Conservation (phyloP, 2,888 invertebrate genomes). For the Cryptocephalus primarius region DNA sequence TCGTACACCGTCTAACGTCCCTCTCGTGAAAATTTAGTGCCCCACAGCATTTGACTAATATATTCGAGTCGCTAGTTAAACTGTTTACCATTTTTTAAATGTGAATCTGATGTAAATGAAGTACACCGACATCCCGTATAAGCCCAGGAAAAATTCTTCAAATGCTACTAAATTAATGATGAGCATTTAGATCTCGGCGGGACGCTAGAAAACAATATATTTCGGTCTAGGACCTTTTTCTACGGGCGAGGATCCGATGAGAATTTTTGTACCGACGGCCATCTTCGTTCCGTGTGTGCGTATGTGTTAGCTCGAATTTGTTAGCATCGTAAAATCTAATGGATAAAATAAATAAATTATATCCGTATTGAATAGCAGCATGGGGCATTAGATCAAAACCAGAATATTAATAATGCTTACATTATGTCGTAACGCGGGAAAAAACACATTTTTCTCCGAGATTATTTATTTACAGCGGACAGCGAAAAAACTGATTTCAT, state of each 20-base stretch:
- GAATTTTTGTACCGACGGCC: background rate
- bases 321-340: background rate
- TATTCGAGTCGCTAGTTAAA: no score
- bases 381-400: no score
- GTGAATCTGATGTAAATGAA: constrained; percentile 15
- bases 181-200: constrained; percentile 18
- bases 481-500: no score
- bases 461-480: no score
- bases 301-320: background rate
- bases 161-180: constrained; percentile 19
- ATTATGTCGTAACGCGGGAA: no score
- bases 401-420: no score
- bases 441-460: no score
- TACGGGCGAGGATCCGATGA: constrained; percentile 5
- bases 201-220: constrained; percentile 14
- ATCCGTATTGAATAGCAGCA: background rate
- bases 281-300: background rate
- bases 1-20: no score
- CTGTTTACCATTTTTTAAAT: constrained; percentile 12
- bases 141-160: constrained; percentile 13
- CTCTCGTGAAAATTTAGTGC: no score
- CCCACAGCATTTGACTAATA: no score
- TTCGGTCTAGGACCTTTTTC: constrained; percentile 14
- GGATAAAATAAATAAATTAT: background rate
- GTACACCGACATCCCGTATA: constrained; percentile 5